Evolutionary conservation across 1,140 invertebrate genomes (phyloP), one percentile per base, ranked within the genome.

Genomic region (Caenorhabditis latens): DNA sequence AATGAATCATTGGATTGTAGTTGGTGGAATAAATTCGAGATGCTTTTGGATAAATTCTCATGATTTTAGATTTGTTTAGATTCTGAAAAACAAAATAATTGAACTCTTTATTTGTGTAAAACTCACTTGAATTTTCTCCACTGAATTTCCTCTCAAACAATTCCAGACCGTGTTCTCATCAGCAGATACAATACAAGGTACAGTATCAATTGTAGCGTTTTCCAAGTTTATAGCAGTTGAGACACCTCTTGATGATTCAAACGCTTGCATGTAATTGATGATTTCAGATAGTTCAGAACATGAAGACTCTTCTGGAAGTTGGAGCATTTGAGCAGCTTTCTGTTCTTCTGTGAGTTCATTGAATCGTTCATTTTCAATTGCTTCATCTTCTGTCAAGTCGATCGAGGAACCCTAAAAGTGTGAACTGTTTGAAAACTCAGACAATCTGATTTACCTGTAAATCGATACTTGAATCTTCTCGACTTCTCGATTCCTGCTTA

Each of bases 1-100:
- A 79, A 24, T 79, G 71, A n/a, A 79, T 79, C 71, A 79, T 79
- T 6, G 71, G 71, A 50, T 79, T 79, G 46, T 79, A 79, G 71
- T 79, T 79, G n/a, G 71, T 79, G 4, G 71, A 79, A 14, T 79
- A 79, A 11, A 79, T 79, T 21, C 71, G 16, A 21, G 71, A 79
- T 21, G 71, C 71, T 50, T 79, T 79, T 9, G 71, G 71, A 14
- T 79, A 79, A n/a, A 79, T 79, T 50, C 71, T 50, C 46, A 50
- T 79, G 43, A 79, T 79, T 53, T 79, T 79, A 2, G 43, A 50
- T 24, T 79, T 79, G 43, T 48, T 50, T 2, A 79, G 7, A 50
- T 50, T 79, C 40, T 79, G 61, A 63, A 63, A 63, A 19, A 21
- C 32, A 32, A 32, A 32, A 32, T 32, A 32, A 0, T 4, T 16